Evolutionary conservation across 1,140 invertebrate species (phyloP).

Genomic region (Drosophila orena): DNA sequence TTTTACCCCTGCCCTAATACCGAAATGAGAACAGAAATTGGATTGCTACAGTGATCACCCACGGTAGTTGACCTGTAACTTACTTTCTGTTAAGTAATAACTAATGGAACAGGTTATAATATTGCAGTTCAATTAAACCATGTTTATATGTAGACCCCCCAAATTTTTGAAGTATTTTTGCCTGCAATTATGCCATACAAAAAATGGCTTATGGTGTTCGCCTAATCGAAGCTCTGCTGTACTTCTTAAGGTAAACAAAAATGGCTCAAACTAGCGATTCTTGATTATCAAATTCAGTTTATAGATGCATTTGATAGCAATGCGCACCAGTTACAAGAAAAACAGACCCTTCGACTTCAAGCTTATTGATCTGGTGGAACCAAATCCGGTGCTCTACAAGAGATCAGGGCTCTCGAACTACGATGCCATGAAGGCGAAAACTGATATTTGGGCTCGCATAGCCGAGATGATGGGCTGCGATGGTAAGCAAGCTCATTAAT

Average conservation of each 20-base stretch:
- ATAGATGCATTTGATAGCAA: slow-evolving; percentile 1
- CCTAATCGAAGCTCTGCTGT: neutral
- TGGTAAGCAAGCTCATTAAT: slow-evolving; percentile 25
- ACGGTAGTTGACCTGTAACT: too few relatives aligned
- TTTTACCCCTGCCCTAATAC: too few relatives aligned
- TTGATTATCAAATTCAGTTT: neutral
- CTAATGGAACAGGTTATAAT: too few relatives aligned
- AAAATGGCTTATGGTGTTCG: neutral
- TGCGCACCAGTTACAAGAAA: slow-evolving; percentile 80
- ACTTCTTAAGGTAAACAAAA: slow-evolving; percentile 14
- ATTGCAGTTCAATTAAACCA: too few relatives aligned
- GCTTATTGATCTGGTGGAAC: slow-evolving; percentile 72
- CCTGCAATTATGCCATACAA: neutral
- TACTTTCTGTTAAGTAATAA: too few relatives aligned
- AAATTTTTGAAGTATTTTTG: too few relatives aligned
- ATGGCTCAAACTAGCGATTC: neutral
- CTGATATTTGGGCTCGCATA: slow-evolving; percentile 69
- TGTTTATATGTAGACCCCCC: too few relatives aligned
- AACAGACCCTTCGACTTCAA: slow-evolving; percentile 82
- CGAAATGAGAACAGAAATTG: too few relatives aligned
- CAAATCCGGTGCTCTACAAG: slow-evolving; percentile 66
- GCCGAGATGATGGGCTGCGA: slow-evolving; percentile 60
- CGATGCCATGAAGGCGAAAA: slow-evolving; percentile 76
- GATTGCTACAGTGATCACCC: too few relatives aligned
- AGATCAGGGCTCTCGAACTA: slow-evolving; percentile 70